Percentiles rank a stretch among this genome's conserved stretches.
Conservation (phyloP, 2,888 invertebrate species). For the Sclerodermus sp. region DNA sequence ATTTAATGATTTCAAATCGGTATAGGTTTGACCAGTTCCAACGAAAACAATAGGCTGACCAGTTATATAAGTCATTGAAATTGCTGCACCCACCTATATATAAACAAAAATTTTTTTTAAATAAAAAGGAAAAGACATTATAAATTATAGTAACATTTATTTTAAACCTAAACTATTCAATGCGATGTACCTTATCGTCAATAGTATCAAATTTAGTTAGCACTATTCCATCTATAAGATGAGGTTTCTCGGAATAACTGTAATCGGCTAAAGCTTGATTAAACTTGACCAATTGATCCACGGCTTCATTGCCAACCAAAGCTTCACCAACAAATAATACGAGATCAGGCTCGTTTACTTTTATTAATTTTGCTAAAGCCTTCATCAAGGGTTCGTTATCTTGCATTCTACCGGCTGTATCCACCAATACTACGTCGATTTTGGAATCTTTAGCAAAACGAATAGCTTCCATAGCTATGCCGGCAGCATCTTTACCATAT, state of each 20-base stretch:
- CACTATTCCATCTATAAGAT: conserved; percentile 97
- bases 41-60: conserved; percentile 99
- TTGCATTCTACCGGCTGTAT: conserved; percentile 99
- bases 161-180: too few species aligned
- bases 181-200: conserved; percentile 81
- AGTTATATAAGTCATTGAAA: conserved; percentile 99
- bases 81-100: conserved; percentile 89
- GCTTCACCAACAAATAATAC: conserved; percentile 99
- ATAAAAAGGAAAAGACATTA: conserved; percentile 1
- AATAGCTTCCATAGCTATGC: conserved; percentile 97
- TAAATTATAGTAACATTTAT: background rate
- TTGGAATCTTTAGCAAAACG: conserved; percentile 79
- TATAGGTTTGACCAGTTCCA: conserved; percentile 98
- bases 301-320: conserved; percentile 99
- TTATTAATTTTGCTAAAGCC: conserved; percentile 94
- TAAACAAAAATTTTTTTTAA: conserved; percentile 5
- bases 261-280: conserved; percentile 97
- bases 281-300: conserved; percentile 98
- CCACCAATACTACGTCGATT: conserved; percentile 93
- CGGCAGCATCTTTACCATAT: conserved; percentile 98
- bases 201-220: conserved; percentile 99
- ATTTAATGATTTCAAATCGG: conserved; percentile 94
- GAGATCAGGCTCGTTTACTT: conserved; percentile 95
- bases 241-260: conserved; percentile 72
- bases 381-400: conserved; percentile 99